A percentile compares a stretch with the other conserved stretches of the same genome.
phyloP scores from a whole-genome alignment of 2,113 vertebrate species.

The Bubo bubo region DNA sequence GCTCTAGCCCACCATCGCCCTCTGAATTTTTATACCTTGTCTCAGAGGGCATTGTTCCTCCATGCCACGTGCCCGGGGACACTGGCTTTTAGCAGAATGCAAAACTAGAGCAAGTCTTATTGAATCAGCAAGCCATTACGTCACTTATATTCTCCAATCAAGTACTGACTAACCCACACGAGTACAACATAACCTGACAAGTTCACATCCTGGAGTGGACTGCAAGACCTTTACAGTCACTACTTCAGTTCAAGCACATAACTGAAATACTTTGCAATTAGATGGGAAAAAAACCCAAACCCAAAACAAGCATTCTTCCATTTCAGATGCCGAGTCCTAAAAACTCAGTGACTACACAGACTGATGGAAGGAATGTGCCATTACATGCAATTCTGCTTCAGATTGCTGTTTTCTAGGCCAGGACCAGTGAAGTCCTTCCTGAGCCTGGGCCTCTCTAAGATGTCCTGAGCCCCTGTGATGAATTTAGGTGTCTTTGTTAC shows the following conservation, averaged over 20 bases:
- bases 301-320: not conserved
- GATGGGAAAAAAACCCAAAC: not conserved
- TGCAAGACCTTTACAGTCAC: not conserved
- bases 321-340: not conserved
- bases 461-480: not conserved
- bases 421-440: not conserved
- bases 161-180: not conserved
- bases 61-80: accelerated
- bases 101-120: not conserved
- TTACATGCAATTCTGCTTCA: not conserved
- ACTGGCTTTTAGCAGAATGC: not conserved
- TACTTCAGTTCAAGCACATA: not conserved
- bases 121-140: not conserved
- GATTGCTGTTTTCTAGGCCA: not conserved
- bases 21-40: not conserved
- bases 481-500: not conserved
- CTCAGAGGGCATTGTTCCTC: not conserved
- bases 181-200: not conserved
- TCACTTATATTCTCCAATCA: not conserved
- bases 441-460: not conserved
- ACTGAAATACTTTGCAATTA: not conserved
- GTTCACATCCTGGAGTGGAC: not conserved
- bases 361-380: not conserved
- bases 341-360: not conserved
- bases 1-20: not conserved